phyloP scores from a whole-genome alignment of 2,113 vertebrate species.

The Perognathus longimembris region DNA sequence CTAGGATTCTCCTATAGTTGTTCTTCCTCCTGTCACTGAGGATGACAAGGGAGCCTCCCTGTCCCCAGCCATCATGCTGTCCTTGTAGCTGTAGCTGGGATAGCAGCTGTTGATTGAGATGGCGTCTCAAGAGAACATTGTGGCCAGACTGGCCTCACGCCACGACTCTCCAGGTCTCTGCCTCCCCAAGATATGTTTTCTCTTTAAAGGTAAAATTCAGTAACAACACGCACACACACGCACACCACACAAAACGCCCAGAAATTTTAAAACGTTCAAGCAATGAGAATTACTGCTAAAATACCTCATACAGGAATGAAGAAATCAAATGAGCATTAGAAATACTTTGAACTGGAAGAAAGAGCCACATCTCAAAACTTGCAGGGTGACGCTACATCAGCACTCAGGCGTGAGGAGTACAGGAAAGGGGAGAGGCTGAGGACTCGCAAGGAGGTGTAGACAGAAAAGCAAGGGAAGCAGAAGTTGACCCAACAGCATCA shows the following conservation, averaged over 20 bases:
- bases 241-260: too few species aligned
- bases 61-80: too few species aligned
- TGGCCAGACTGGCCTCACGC: too few species aligned
- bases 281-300: background rate
- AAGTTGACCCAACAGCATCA: background rate
- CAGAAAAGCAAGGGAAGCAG: background rate
- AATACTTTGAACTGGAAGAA: background rate
- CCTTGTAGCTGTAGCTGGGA: too few species aligned
- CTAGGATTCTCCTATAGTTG: too few species aligned
- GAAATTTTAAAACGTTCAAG: background rate
- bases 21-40: too few species aligned
- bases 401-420: background rate
- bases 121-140: too few species aligned
- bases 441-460: background rate
- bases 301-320: background rate
- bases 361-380: too few species aligned
- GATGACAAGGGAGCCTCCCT: too few species aligned
- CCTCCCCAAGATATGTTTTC: background rate
- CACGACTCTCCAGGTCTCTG: too few species aligned
- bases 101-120: too few species aligned
- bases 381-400: background rate
- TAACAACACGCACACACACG: background rate
- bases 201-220: conserved; percentile 17
- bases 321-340: background rate
- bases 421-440: background rate